Evolutionary conservation across 2,797 vertebrate genomes (phyloP), one percentile per base, ranked within the genome.

Genomic region (Antennarius maculatus): DNA sequence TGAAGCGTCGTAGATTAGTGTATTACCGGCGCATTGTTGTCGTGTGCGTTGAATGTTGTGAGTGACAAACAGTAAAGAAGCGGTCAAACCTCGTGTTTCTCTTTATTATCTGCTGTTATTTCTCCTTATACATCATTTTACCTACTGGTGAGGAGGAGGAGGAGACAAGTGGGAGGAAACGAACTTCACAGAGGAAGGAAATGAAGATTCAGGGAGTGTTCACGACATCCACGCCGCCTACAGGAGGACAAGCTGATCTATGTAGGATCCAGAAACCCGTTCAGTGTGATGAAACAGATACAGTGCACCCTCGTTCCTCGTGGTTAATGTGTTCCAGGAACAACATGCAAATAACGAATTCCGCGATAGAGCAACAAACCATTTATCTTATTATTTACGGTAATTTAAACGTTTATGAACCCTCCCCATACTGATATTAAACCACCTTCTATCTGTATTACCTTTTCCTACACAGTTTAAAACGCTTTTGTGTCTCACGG

Each of bases 91-190:
- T 87, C 83, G 85, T 90, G 77, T 77, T 79, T 72, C 89, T 69
- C 77, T 82, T 70, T 78, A 91, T 91, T 82, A 63, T 81, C 65
- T 73, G 84, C 66, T 68, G 84, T 89, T 89, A 69, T 89, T 90
- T 92, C 67, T 77, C 82, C 67, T 90, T 66, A 75, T 61, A 76
- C 69, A 74, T 93, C 86, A 90, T 88, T 86, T 86, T 88, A 87
- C 85, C 79, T 60, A 76, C 81, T 88, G 82, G 54, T 62, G 70
- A 70, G 63, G 68, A 71, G 61, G 72, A 66, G 74, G 65, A 51
- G 69, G 61, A 23, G 59, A 61, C 23, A 23, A 74, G 49, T 63
- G 31, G 61, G 29, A 54, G 64, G 73, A 56, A 70, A 80, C 65
- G 66, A 62, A 78, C 79, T 71, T 51, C 71, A 82, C 60, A 82